These are phyloP conservation scores for Sinodicranocentrus sp. DNA, from an alignment of 2,888 invertebrate genomes.

Conservation along the genomic window DNA sequence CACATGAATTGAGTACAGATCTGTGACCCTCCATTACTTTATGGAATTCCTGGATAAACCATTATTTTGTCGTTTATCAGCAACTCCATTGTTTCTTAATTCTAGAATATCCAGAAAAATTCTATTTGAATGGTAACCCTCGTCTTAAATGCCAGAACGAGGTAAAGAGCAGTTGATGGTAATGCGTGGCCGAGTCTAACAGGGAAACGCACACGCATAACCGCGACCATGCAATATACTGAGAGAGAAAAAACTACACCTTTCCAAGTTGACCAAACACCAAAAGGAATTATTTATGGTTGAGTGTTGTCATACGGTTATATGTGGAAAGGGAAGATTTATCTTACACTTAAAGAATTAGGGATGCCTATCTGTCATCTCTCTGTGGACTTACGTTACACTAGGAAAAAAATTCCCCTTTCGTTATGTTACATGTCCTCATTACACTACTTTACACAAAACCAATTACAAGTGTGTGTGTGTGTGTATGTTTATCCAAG, in stretches of 20 bases:
- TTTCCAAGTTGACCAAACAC: slow-evolving; percentile 52
- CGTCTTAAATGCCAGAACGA: slow-evolving; percentile 46
- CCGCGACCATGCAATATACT: no score
- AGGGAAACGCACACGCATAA: no score
- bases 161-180: slow-evolving; percentile 64
- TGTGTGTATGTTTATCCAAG: no score
- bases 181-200: slow-evolving; percentile 61
- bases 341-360: slow-evolving; percentile 58
- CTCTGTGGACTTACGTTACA: slow-evolving; percentile 62
- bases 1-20: no score
- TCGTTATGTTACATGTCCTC: slow-evolving; percentile 5
- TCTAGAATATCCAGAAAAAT: slow-evolving; percentile 52
- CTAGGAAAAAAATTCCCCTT: slow-evolving; percentile 35
- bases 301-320: slow-evolving; percentile 61
- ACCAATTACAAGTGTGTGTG: slow-evolving; percentile 21
- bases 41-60: slow-evolving; percentile 54
- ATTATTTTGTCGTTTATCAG: slow-evolving; percentile 63
- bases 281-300: slow-evolving; percentile 67
- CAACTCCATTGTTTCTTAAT: slow-evolving; percentile 54
- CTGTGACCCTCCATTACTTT: slow-evolving; percentile 1
- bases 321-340: slow-evolving; percentile 56
- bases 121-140: slow-evolving; percentile 42
- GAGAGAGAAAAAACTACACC: no score
- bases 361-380: slow-evolving; percentile 68
- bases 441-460: slow-evolving; percentile 16